Conservation (phyloP, 2,888 invertebrate genomes). For the Drosophila acutilabella region DNA sequence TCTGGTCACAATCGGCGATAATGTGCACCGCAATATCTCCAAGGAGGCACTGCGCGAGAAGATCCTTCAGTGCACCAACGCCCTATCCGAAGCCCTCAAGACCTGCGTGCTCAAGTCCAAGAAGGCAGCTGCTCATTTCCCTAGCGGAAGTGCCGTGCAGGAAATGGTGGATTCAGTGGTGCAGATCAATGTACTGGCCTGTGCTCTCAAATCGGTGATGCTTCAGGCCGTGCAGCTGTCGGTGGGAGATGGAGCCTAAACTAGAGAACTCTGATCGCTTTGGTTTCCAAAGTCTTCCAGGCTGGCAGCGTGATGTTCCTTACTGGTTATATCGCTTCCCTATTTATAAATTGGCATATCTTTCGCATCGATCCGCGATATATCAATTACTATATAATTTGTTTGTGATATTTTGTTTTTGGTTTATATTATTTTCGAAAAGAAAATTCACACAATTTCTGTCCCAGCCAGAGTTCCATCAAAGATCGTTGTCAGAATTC, state of each 20-base stretch:
- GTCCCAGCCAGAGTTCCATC: conserved; percentile 5
- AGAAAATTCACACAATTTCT: conserved; percentile 56
- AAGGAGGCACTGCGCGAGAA: conserved; percentile 90
- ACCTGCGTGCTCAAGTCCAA: conserved; percentile 95
- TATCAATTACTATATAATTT: conserved; percentile 7
- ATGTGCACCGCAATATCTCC: conserved; percentile 93
- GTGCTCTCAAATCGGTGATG: conserved; percentile 91
- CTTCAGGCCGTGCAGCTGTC: conserved; percentile 88
- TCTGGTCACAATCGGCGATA: conserved; percentile 97
- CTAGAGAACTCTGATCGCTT: conserved; percentile 23
- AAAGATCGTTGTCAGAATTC: conserved; percentile 41
- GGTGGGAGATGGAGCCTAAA: conserved; percentile 67
- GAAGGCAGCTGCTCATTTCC: conserved; percentile 95
- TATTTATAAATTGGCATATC: conserved; percentile 63
- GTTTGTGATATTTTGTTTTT: conserved; percentile 64
- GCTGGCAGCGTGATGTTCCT: conserved; percentile 63
- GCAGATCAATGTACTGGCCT: conserved; percentile 93
- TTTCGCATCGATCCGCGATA: conserved; percentile 33
- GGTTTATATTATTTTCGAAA: background rate
- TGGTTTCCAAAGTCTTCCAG: conserved; percentile 79
- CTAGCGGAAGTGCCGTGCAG: conserved; percentile 94
- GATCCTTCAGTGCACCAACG: conserved; percentile 91
- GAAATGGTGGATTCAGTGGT: conserved; percentile 97
- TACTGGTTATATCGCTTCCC: conserved; percentile 33
- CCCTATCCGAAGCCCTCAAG: conserved; percentile 92